These are phyloP conservation scores for Akabosia matsudoensis DNA, from an alignment of 1,140 invertebrate genomes.

Conservation along the genomic window DNA sequence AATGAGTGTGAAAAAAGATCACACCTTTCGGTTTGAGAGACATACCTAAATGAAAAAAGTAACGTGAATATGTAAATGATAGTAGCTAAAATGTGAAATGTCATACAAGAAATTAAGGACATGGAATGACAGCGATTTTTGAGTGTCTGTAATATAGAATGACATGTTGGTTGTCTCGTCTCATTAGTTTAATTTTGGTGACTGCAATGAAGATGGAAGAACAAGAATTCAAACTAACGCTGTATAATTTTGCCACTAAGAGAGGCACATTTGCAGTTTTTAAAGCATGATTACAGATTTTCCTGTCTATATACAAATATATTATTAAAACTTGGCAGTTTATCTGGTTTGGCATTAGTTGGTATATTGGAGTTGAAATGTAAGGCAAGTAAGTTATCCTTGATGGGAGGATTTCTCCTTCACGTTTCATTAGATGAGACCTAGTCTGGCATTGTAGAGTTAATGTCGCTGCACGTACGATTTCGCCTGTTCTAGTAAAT, in stretches of 20 bases:
- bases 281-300: background rate
- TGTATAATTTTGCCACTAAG: background rate
- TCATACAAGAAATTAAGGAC: background rate
- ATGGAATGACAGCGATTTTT: background rate
- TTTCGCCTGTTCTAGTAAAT: too few relatives aligned
- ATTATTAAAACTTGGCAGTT: background rate
- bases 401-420: background rate
- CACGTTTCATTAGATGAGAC: background rate
- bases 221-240: background rate
- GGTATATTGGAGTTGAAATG: background rate
- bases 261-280: background rate
- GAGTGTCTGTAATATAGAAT: background rate
- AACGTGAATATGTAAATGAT: background rate
- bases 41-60: too few relatives aligned
- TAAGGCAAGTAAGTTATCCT: background rate
- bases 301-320: background rate
- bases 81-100: background rate
- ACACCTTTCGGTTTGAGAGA: too few relatives aligned
- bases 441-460: background rate
- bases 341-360: background rate
- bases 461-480: too few relatives aligned
- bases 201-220: background rate
- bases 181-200: constrained; percentile 8
- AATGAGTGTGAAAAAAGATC: too few relatives aligned
- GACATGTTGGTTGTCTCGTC: background rate